Evolutionary conservation across 2,888 invertebrate species (phyloP).

Genomic region (Odiellus spinosus): DNA sequence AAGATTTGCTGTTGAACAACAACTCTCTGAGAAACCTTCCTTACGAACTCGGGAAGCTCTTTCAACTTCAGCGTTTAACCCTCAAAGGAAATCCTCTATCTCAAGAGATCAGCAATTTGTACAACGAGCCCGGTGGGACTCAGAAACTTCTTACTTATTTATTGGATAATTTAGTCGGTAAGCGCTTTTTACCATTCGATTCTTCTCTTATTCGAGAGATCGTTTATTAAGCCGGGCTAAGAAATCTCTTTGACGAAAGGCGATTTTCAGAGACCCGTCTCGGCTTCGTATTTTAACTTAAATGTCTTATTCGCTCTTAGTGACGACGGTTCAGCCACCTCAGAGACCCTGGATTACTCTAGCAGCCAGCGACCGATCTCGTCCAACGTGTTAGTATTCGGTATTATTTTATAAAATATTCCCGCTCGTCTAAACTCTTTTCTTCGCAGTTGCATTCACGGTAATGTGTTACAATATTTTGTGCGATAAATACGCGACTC

Average conservation of each 20-base stretch:
- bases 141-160: constrained; percentile 84
- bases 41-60: constrained; percentile 91
- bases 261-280: no score
- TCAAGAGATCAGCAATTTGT: constrained; percentile 77
- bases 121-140: constrained; percentile 84
- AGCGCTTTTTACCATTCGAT: neutral
- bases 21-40: constrained; percentile 87
- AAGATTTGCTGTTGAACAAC: constrained; percentile 84
- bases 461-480: constrained; percentile 39
- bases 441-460: constrained; percentile 34
- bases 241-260: no score
- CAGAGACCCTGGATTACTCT: constrained; percentile 87
- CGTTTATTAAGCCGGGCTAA: neutral
- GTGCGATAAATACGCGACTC: constrained; percentile 37
- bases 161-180: constrained; percentile 90
- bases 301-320: constrained; percentile 35
- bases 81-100: constrained; percentile 78
- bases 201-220: neutral
- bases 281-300: no score
- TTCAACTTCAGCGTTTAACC: constrained; percentile 65
- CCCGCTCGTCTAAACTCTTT: no score
- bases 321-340: constrained; percentile 73
- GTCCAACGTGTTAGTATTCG: neutral
- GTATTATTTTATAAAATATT: neutral
- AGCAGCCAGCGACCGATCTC: neutral